phyloP scores from a whole-genome alignment of 2,888 invertebrate genomes.

The Antheraea yamamai region DNA sequence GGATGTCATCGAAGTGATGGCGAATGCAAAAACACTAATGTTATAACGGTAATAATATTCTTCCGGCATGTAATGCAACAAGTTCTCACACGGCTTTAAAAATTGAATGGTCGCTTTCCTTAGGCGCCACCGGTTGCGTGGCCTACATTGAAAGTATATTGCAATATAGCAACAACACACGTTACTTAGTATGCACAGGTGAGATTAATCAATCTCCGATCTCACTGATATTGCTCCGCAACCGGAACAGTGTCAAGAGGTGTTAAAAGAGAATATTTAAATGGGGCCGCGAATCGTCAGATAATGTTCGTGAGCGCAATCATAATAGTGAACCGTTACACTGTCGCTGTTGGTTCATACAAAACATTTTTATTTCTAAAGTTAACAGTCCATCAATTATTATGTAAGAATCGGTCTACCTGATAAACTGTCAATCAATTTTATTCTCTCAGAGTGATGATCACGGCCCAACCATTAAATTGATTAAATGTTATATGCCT shows the following conservation, averaged over 20 bases:
- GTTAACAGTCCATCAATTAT: constrained; percentile 60
- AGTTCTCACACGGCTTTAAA: constrained; percentile 38
- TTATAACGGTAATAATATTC: constrained; percentile 63
- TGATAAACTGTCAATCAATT: constrained; percentile 50
- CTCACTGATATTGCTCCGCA: constrained; percentile 35
- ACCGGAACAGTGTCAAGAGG: constrained; percentile 45
- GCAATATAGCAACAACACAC: constrained; percentile 34
- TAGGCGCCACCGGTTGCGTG: constrained; percentile 44
- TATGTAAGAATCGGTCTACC: constrained; percentile 20
- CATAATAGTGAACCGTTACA: constrained; percentile 49
- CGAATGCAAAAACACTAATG: constrained; percentile 77
- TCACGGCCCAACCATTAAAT: constrained; percentile 33
- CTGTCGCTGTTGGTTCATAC: constrained; percentile 49
- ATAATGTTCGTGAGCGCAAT: constrained; percentile 44
- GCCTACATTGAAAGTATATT: constrained; percentile 42
- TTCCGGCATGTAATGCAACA: constrained; percentile 53
- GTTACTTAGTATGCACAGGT: constrained; percentile 41
- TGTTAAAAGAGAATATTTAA: constrained; percentile 48
- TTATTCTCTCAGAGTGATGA: constrained; percentile 39
- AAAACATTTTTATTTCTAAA: constrained; percentile 49
- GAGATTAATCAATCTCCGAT: constrained; percentile 51
- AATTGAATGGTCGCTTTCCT: constrained; percentile 55
- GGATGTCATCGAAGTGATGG: constrained; percentile 71
- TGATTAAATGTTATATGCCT: background rate
- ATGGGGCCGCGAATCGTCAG: constrained; percentile 49